A percentile compares a stretch with the other conserved stretches of the same genome.
Evolutionary conservation across 1,140 invertebrate genomes (phyloP).

Genomic region (Cyclina sinensis): DNA sequence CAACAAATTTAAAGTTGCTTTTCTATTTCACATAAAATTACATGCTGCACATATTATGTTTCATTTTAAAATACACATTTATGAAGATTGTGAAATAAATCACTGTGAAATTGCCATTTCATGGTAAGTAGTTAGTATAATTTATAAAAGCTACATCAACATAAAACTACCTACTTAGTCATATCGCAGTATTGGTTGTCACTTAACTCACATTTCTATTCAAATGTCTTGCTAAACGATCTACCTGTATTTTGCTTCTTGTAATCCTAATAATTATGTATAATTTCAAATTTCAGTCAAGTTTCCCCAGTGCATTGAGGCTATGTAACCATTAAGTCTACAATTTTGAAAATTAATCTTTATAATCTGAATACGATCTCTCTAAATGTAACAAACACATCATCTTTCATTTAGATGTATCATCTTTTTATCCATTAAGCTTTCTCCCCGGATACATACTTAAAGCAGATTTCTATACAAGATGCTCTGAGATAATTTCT

Average conservation of each 20-base stretch:
- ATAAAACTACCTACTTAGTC: slow-evolving; percentile 17
- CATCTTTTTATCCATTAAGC: slow-evolving; percentile 13
- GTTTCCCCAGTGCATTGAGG: not conserved
- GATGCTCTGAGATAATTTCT: not conserved
- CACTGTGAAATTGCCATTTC: slow-evolving; percentile 36
- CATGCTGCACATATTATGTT: not conserved
- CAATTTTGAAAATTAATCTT: slow-evolving; percentile 26
- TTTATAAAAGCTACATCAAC: slow-evolving; percentile 12
- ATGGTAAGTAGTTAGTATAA: not conserved
- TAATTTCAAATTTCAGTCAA: not conserved
- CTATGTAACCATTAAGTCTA: slow-evolving; percentile 36
- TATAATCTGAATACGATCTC: not conserved
- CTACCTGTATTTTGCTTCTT: not conserved
- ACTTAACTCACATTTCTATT: not conserved
- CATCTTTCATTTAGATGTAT: not conserved
- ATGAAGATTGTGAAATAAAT: not conserved
- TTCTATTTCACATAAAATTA: not conserved
- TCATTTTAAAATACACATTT: slow-evolving; percentile 23
- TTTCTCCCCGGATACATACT: not conserved
- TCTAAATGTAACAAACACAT: slow-evolving; percentile 22
- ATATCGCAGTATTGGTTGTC: not conserved
- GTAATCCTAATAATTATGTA: not conserved
- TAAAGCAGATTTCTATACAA: not conserved
- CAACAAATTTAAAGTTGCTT: not conserved
- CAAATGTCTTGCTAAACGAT: not conserved